Evolutionary conservation across 92 coral and sea anemone species (phyloP).

Genomic region (Galaxea fascicularis): DNA sequence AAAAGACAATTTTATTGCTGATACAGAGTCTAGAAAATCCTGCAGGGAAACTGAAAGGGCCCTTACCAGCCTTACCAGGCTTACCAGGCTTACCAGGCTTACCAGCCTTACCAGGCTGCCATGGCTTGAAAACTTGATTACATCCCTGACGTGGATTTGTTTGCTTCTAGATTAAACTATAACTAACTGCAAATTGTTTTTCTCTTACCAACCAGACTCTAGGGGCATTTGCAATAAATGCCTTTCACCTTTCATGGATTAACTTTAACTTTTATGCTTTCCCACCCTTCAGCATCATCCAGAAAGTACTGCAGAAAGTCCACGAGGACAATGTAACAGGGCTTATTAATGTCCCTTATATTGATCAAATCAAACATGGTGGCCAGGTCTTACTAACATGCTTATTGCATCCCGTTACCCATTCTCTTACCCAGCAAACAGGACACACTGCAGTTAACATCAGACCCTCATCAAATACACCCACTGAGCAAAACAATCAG

Average conservation of each 20-base stretch:
- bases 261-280: slow-evolving; percentile 55
- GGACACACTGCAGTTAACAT: slow-evolving; percentile 43
- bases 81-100: too few relatives aligned
- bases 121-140: too few relatives aligned
- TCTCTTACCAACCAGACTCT: slow-evolving; percentile 55
- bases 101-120: too few relatives aligned
- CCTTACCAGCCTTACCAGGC: too few relatives aligned
- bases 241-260: slow-evolving; percentile 46
- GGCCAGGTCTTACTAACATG: slow-evolving; percentile 57
- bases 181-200: neutral
- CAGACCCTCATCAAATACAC: slow-evolving; percentile 30
- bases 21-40: too few relatives aligned
- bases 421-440: slow-evolving; percentile 31
- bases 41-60: too few relatives aligned
- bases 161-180: slow-evolving; percentile 20
- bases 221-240: slow-evolving; percentile 65
- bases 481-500: slow-evolving; percentile 51
- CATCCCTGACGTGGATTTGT: too few relatives aligned
- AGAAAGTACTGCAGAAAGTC: too few relatives aligned
- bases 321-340: slow-evolving; percentile 46
- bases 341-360: too few relatives aligned
- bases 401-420: slow-evolving; percentile 16
- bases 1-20: too few relatives aligned
- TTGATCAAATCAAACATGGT: too few relatives aligned
- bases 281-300: slow-evolving; percentile 50